Evolutionary conservation across 2,113 vertebrate genomes (phyloP).

Genomic region (Raja brachyura): DNA sequence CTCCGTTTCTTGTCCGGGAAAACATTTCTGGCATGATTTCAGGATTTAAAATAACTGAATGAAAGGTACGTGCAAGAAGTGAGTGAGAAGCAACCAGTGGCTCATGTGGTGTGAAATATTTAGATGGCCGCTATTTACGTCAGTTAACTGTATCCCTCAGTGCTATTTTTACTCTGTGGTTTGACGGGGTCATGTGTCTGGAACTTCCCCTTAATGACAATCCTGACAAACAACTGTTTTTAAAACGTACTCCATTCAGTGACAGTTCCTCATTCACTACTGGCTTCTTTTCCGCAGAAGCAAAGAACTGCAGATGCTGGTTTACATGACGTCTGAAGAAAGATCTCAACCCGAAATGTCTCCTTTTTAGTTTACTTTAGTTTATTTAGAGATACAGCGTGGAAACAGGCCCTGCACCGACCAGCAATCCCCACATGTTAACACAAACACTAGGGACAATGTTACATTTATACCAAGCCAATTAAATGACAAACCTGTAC

Average conservation of each 20-base stretch:
- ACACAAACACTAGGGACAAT: no score
- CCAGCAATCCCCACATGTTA: no score
- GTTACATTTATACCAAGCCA: no score
- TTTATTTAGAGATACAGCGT: no score
- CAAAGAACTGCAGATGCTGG: no score
- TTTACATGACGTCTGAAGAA: no score
- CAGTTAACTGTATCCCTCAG: neutral
- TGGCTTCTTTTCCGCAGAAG: neutral
- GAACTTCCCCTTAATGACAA: conserved; percentile 1
- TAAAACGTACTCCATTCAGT: neutral
- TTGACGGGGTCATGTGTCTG: neutral
- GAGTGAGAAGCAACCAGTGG: neutral
- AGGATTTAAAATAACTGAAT: neutral
- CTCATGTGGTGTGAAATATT: neutral
- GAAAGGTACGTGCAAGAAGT: neutral
- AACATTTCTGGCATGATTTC: neutral
- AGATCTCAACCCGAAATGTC: no score
- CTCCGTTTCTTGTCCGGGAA: conserved; percentile 23
- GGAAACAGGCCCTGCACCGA: no score
- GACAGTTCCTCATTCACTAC: neutral
- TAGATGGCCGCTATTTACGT: conserved; percentile 11
- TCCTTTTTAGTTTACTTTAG: no score
- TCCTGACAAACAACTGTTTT: neutral
- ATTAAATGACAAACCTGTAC: no score
- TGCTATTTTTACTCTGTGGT: conserved; percentile 19